Percentiles rank a stretch among this genome's conserved stretches.
Evolutionary conservation across 2,888 invertebrate genomes (phyloP).

Genomic region (Aquatica leii): DNA sequence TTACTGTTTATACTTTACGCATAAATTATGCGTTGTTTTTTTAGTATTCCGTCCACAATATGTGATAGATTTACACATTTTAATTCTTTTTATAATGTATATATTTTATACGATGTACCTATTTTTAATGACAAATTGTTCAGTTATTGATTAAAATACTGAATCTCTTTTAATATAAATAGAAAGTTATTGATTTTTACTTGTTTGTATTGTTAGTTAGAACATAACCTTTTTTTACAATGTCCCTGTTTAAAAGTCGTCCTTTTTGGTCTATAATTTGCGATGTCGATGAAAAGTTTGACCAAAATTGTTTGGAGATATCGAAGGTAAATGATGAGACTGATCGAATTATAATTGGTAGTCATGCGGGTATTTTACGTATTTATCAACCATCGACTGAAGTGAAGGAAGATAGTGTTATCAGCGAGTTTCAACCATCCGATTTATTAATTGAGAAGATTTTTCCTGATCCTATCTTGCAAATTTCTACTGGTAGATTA

Average conservation of each 20-base stretch:
- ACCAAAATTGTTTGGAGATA: constrained; percentile 62
- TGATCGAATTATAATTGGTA: constrained; percentile 81
- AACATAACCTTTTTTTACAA: constrained; percentile 56
- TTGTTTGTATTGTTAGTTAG: background rate
- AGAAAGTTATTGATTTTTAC: constrained; percentile 6
- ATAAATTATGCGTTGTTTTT: background rate
- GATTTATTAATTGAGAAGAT: constrained; percentile 82
- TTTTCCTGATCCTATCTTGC: constrained; percentile 77
- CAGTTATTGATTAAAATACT: background rate
- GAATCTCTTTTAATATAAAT: background rate
- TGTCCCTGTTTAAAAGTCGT: constrained; percentile 93
- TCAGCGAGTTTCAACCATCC: constrained; percentile 64
- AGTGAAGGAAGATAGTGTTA: constrained; percentile 59
- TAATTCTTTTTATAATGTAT: background rate
- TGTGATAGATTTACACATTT: constrained; percentile 4
- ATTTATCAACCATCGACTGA: constrained; percentile 72
- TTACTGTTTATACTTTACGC: background rate
- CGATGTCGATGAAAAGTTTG: constrained; percentile 67
- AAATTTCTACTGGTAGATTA: constrained; percentile 83
- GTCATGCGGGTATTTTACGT: constrained; percentile 81
- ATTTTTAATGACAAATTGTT: background rate
- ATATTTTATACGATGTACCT: background rate
- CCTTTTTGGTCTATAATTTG: constrained; percentile 87
- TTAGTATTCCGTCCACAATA: constrained; percentile 6
- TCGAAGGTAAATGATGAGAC: constrained; percentile 67